Base-by-base conservation (phyloP, 2,888 invertebrate genomes). In the Leucozona laternaria region DNA sequence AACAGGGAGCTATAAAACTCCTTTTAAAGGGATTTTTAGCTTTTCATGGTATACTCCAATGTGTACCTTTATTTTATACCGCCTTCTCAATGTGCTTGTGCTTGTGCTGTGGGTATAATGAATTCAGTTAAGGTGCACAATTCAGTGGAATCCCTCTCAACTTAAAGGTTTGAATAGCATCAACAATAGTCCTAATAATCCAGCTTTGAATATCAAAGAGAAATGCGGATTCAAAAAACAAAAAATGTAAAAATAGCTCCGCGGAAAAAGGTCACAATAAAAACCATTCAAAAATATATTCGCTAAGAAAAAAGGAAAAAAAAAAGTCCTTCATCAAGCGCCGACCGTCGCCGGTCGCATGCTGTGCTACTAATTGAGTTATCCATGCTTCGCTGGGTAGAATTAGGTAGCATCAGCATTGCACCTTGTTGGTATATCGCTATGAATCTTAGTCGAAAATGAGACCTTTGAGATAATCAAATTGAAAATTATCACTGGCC, bases 401-500 rank as follows among this genome's bases (percentile, higher is more conserved):
- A 87, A 87, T 87, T 87, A 87, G 87, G 76, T 62, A 79, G 72
- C 53, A 64, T 50, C 53, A 71, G 40, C 20, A 71, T 75, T 86
- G 78, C 78, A 85, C 22, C 40, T 73, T 78, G 22, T 60, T 78
- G 60, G 45, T 45, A 25, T 62, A 15, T 58, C 37, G 13, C 1
- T 20, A 58, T 37, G 58, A 1, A 37, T 58, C 13, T 58, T 58
- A n/a, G 34, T 22, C n/a, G 53, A 20, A 28, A 60, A 55, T 20
- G 28, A 43, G 43, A 79, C 86, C 86, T 78, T 66, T 75, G 40
- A 60, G 73, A 75, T 81, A 87, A 87, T 81, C 86, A 71, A 87
- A 87, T 82, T 81, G 85, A 81, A 86, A 81, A 86, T 81, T 81
- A 86, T 86, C 81, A 55, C 84, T 77, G 64, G 45, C 71, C 76